phyloP scores from a whole-genome alignment of 2,797 vertebrate genomes.

The Ficedula albicollis region DNA sequence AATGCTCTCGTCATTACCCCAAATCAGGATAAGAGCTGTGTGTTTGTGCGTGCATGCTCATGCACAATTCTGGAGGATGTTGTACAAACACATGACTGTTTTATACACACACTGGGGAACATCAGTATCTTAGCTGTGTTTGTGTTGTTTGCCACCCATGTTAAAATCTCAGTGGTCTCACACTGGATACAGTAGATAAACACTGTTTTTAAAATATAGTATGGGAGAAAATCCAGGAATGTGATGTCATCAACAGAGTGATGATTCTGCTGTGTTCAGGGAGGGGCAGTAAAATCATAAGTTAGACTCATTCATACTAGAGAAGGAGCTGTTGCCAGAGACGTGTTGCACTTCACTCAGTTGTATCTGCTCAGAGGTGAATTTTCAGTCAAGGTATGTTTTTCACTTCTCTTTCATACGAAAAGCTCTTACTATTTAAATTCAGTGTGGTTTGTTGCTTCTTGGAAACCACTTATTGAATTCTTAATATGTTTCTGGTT shows the following conservation, averaged over 20 bases:
- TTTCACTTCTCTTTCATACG: not conserved
- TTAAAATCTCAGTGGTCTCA: not conserved
- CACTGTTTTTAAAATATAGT: not conserved
- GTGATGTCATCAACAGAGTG: slow-evolving; percentile 42
- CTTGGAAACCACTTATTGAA: not conserved
- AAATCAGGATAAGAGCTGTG: not conserved
- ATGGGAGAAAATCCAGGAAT: slow-evolving; percentile 47
- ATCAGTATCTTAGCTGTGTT: not conserved
- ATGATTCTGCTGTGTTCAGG: slow-evolving; percentile 48
- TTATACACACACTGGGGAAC: not conserved
- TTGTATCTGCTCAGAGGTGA: not conserved
- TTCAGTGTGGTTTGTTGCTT: not conserved
- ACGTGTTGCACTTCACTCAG: not conserved
- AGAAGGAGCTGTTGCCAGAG: not conserved
- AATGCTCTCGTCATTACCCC: rapidly evolving
- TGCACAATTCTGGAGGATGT: not conserved
- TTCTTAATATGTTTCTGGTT: not conserved
- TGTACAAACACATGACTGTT: slow-evolving; percentile 2
- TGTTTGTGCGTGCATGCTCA: not conserved
- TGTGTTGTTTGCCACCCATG: not conserved
- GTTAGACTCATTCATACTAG: slow-evolving; percentile 22
- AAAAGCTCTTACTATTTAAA: not conserved
- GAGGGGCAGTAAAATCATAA: slow-evolving; percentile 49
- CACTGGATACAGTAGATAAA: not conserved
- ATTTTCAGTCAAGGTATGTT: slow-evolving; percentile 50